Base-by-base conservation (phyloP, 35 echinoderm and acorn worm genomes). In the Patiria miniata region DNA sequence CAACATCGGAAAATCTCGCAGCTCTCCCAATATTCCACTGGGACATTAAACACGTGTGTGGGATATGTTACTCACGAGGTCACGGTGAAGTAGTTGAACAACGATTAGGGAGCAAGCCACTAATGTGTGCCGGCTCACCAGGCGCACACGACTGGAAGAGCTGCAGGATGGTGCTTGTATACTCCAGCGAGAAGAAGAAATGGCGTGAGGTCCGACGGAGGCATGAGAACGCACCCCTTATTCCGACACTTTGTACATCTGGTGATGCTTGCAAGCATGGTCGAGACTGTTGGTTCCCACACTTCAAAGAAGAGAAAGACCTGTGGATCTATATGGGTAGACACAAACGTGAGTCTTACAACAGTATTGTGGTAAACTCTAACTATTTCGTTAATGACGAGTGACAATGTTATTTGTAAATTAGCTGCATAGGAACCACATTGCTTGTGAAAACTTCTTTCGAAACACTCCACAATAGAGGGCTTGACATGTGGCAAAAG, bases 231-330 rank as follows among this genome's bases (percentile, higher is more conserved):
- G 52, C 68, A 60, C 85, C 68, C 19, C 55, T 85, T 15, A 58
- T 84, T 37, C 93, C 89, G 0, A 57, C 23, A 0, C 9, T 95
- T 21, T 95, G 93, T 77, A 69, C 15, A 65, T 39, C 34, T 2
- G 58, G 40, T 15, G 37, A 28, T 19, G 51, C 36, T 15, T 95
- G 93, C 84, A 23, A 82, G 29, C 90, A n/a, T n/a, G n/a, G 83
- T 36, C 56, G 15, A 10, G 77, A 89, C 36, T 97, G 94, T 68
- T 86, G 87, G 87, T 87, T 83, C 54, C 77, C 87, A 33, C 65
- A 73, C 65, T 23, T 34, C 26, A 22, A 73, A 32, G 65, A 73
- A 73, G 65, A 73, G 29, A 30, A 10, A 34, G 65, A 73, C 6
- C 65, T 73, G 0, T 73, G 65, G 65, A 30, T 30, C 21, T 73